Conservation (phyloP, 2,113 vertebrate species). For the Oostethus manadensis region DNA sequence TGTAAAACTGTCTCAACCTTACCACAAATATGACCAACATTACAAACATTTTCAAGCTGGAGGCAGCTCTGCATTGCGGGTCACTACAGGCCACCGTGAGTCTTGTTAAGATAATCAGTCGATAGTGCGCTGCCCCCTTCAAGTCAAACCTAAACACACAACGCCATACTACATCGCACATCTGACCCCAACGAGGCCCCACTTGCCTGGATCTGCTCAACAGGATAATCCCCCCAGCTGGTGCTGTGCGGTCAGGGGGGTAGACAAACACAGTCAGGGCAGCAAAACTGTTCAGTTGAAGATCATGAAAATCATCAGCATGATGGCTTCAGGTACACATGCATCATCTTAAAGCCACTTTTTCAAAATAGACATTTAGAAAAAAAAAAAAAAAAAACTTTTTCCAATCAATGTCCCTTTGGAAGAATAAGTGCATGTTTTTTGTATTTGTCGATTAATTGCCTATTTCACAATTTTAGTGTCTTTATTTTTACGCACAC, state of each 20-base stretch:
- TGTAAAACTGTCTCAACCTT: neutral
- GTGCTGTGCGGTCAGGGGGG: constrained; percentile 45
- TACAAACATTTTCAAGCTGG: constrained; percentile 4
- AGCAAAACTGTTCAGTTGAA: neutral
- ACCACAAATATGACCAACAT: neutral
- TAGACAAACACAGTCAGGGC: constrained; percentile 5
- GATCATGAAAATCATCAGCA: neutral
- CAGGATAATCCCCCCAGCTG: constrained; percentile 66
- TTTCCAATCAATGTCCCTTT: too few species aligned
- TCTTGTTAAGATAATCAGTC: constrained; percentile 29
- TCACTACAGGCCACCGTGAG: constrained; percentile 15
- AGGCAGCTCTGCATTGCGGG: constrained; percentile 1
- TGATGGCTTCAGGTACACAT: too few species aligned
- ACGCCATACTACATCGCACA: constrained; percentile 3
- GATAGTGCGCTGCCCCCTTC: constrained; percentile 37
- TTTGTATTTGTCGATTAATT: too few species aligned
- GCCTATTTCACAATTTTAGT: too few species aligned
- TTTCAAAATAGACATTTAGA: too few species aligned
- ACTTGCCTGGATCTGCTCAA: constrained; percentile 47
- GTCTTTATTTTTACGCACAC: too few species aligned
- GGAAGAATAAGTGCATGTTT: too few species aligned
- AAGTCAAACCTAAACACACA: constrained; percentile 13
- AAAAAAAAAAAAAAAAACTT: too few species aligned
- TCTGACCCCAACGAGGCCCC: constrained; percentile 38
- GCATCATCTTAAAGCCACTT: too few species aligned